Evolutionary conservation across 2,888 invertebrate genomes (phyloP).

Genomic region (Plebejus anna): DNA sequence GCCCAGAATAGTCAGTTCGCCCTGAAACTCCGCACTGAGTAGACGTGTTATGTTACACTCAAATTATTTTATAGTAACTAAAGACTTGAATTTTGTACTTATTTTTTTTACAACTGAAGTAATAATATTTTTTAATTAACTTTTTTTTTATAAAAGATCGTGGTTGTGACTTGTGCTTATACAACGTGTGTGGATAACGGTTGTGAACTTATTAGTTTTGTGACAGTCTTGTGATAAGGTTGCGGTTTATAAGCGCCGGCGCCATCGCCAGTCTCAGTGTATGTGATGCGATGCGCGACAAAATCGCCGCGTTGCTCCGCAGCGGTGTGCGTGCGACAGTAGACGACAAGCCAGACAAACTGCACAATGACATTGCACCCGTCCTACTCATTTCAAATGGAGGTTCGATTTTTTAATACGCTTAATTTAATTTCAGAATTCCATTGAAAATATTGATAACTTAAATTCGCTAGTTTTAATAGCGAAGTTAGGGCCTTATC

Average conservation of each 20-base stretch:
- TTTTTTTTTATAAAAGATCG: background rate
- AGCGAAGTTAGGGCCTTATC: background rate
- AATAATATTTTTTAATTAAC: background rate
- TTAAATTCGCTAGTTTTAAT: background rate
- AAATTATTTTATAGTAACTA: background rate
- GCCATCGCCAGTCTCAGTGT: conserved; percentile 54
- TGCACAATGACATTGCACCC: conserved; percentile 59
- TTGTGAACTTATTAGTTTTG: conserved; percentile 10
- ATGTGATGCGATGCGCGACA: conserved; percentile 72
- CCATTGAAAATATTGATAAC: background rate
- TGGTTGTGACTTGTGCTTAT: background rate
- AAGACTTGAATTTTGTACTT: conserved; percentile 13
- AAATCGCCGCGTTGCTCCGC: conserved; percentile 64
- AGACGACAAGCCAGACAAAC: conserved; percentile 55
- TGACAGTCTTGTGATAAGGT: conserved; percentile 27
- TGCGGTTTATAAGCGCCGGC: conserved; percentile 47
- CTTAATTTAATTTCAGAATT: background rate
- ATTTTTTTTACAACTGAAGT: background rate
- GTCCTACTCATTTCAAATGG: conserved; percentile 63
- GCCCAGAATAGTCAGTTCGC: conserved; percentile 75
- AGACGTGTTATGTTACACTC: conserved; percentile 42
- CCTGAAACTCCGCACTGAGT: conserved; percentile 55
- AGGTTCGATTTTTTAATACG: conserved; percentile 47
- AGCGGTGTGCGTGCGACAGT: conserved; percentile 58
- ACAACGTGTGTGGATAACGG: background rate